These are phyloP conservation scores for Arctopsyche grandis DNA, from an alignment of 1,140 invertebrate genomes.

Conservation along the genomic window DNA sequence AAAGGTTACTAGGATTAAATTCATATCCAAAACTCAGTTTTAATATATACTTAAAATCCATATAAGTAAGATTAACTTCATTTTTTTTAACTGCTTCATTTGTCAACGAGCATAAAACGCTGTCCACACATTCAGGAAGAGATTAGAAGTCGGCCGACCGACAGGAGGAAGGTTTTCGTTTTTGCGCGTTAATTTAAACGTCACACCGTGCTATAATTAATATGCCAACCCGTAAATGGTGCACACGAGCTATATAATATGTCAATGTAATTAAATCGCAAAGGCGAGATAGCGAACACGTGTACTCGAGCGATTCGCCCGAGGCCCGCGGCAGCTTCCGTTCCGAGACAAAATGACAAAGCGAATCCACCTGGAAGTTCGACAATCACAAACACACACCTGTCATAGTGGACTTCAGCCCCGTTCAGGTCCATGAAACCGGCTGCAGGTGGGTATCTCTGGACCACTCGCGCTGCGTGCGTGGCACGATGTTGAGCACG, in stretches of 20 bases:
- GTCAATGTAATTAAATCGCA: constrained; percentile 12
- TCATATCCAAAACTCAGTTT: too few relatives aligned
- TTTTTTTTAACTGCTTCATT: too few relatives aligned
- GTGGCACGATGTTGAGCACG: constrained; percentile 74
- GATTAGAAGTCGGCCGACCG: not conserved
- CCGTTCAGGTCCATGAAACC: constrained; percentile 77
- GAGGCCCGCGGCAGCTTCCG: too few relatives aligned
- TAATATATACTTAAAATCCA: too few relatives aligned
- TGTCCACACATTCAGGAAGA: not conserved
- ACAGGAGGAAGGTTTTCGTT: not conserved
- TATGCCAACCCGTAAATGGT: constrained; percentile 13
- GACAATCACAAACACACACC: constrained; percentile 26
- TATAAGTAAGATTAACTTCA: too few relatives aligned
- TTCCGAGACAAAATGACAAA: too few relatives aligned
- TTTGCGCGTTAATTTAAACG: constrained; percentile 11
- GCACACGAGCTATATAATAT: not conserved
- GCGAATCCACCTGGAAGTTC: too few relatives aligned
- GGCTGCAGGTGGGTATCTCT: constrained; percentile 60
- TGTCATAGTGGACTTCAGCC: constrained; percentile 86
- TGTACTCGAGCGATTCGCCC: too few relatives aligned
- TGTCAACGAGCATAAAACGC: too few relatives aligned
- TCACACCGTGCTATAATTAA: constrained; percentile 12
- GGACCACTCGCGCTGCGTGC: constrained; percentile 70
- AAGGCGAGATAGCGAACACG: constrained; percentile 1
- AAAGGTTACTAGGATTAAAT: too few relatives aligned